Evolutionary conservation across 2,888 invertebrate genomes (phyloP).

Genomic region (Marasmarcha lunaedactyla): DNA sequence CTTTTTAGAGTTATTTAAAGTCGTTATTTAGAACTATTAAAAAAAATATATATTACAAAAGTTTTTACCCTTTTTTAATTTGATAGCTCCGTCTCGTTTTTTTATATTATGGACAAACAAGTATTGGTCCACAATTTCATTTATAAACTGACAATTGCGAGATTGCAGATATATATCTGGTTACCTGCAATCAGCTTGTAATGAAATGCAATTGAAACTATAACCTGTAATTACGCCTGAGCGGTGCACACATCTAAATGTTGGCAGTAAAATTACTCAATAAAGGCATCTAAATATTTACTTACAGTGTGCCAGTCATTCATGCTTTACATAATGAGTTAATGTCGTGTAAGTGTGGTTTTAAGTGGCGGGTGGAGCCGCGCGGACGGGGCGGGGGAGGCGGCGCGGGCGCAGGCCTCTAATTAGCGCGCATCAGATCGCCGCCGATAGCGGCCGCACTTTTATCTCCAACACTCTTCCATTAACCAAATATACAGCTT

Average conservation of each 20-base stretch:
- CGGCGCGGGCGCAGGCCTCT: constrained; percentile 34
- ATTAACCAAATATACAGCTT: constrained; percentile 69
- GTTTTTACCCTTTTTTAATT: too few relatives aligned
- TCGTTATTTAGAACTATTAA: too few relatives aligned
- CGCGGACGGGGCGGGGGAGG: constrained; percentile 28
- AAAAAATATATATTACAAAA: too few relatives aligned
- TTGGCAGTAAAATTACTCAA: neutral
- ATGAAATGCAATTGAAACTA: constrained; percentile 4
- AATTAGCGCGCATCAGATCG: constrained; percentile 49
- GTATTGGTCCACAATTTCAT: too few relatives aligned
- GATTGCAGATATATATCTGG: too few relatives aligned
- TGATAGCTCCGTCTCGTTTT: too few relatives aligned
- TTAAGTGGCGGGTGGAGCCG: constrained; percentile 51
- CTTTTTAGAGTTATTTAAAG: too few relatives aligned
- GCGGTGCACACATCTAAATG: too few relatives aligned
- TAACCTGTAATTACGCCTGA: neutral
- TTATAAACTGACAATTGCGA: too few relatives aligned
- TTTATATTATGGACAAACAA: too few relatives aligned
- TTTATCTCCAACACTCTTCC: constrained; percentile 64
- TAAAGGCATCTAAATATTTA: constrained; percentile 15
- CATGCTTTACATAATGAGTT: constrained; percentile 33
- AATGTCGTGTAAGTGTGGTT: constrained; percentile 43
- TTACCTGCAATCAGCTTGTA: too few relatives aligned
- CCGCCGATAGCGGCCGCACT: constrained; percentile 58
- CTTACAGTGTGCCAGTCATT: constrained; percentile 15